phyloP scores from a whole-genome alignment of 2,113 vertebrate genomes.

The Carassius auratus region DNA sequence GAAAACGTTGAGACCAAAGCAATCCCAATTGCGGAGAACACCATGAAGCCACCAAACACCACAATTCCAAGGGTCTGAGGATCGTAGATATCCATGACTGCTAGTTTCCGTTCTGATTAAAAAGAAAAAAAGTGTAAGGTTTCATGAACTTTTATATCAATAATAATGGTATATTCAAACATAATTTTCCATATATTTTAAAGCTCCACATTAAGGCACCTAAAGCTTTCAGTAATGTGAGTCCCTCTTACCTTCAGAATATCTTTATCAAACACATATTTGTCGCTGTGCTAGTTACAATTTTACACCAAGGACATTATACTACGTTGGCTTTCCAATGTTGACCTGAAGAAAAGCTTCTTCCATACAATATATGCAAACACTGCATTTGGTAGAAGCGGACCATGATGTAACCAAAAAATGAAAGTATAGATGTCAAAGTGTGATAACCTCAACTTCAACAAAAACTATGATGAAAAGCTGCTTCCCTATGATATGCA shows the following conservation, averaged over 20 bases:
- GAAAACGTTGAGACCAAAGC: constrained; percentile 89
- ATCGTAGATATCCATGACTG: constrained; percentile 81
- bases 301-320: neutral
- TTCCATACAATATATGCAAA: neutral
- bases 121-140: constrained; percentile 47
- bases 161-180: neutral
- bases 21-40: constrained; percentile 87
- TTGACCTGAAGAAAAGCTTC: neutral
- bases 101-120: constrained; percentile 85
- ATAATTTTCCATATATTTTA: neutral
- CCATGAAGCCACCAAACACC: constrained; percentile 91
- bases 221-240: neutral
- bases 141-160: neutral
- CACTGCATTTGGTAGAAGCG: neutral
- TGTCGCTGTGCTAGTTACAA: neutral
- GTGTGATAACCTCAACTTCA: neutral
- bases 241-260: neutral
- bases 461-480: neutral
- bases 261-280: neutral
- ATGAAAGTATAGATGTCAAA: neutral
- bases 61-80: constrained; percentile 86
- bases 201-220: neutral
- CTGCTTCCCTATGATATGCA: neutral
- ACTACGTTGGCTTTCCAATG: neutral
- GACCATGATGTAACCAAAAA: neutral